Percentiles rank a stretch among this genome's conserved stretches.
These are phyloP conservation scores for Grallaria varia DNA, from an alignment of 2,113 vertebrate genomes.

Conservation along the genomic window DNA sequence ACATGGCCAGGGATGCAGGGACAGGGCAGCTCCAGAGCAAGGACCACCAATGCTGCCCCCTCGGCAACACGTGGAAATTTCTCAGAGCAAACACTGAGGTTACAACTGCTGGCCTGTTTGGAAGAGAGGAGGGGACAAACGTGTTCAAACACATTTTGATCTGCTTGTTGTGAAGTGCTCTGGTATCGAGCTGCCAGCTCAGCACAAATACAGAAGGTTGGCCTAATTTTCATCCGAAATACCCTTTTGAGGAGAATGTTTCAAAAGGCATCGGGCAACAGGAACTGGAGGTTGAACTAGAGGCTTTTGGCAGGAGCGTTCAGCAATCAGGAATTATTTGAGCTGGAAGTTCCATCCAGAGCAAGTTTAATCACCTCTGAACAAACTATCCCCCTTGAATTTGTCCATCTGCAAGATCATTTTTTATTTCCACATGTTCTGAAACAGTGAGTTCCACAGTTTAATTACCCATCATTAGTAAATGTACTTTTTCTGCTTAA, in stretches of 20 bases:
- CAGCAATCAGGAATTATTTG: neutral
- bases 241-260: neutral
- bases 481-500: neutral
- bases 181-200: neutral
- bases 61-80: rapidly evolving
- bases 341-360: neutral
- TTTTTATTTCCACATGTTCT: neutral
- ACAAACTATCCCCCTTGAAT: neutral
- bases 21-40: neutral
- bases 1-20: rapidly evolving
- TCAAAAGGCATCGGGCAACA: neutral
- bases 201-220: neutral
- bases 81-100: neutral
- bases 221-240: neutral
- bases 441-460: neutral
- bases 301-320: neutral
- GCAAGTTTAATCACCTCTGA: neutral
- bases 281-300: neutral
- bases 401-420: neutral
- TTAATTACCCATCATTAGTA: neutral
- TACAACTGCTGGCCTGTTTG: neutral
- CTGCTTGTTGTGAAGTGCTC: neutral
- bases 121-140: neutral
- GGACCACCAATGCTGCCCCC: rapidly evolving
- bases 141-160: rapidly evolving